These are phyloP conservation scores for Lysiphlebus fabarum DNA, from an alignment of 1,140 invertebrate genomes.

Conservation along the genomic window DNA sequence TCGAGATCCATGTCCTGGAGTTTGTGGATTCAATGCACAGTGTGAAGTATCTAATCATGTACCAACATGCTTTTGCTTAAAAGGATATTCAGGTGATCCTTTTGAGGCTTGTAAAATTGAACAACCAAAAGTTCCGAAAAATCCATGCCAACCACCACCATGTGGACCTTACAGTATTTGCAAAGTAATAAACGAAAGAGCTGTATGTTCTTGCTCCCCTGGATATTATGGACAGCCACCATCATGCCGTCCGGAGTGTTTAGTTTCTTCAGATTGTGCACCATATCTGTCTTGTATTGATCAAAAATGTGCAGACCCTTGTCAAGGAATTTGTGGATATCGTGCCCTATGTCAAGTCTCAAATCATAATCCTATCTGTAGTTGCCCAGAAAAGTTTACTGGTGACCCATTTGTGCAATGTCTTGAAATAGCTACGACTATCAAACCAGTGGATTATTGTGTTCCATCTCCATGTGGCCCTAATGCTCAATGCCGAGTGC, in stretches of 20 bases:
- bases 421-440: constrained; percentile 52
- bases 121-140: constrained; percentile 53
- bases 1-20: constrained; percentile 78
- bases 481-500: constrained; percentile 72
- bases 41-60: constrained; percentile 79
- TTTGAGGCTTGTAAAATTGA: constrained; percentile 70
- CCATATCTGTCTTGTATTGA: constrained; percentile 72
- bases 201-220: constrained; percentile 74
- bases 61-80: constrained; percentile 73
- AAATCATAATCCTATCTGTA: constrained; percentile 83
- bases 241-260: constrained; percentile 74
- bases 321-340: constrained; percentile 72
- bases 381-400: constrained; percentile 68
- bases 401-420: constrained; percentile 85
- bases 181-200: constrained; percentile 64
- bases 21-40: constrained; percentile 75
- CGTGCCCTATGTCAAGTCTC: constrained; percentile 75
- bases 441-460: constrained; percentile 63
- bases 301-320: constrained; percentile 79
- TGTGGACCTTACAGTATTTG: constrained; percentile 81
- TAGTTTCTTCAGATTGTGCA: constrained; percentile 74
- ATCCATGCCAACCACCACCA: constrained; percentile 76
- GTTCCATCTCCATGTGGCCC: constrained; percentile 78
- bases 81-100: constrained; percentile 75
- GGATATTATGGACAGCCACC: constrained; percentile 76